These are phyloP conservation scores for Euwallacea fornicatus DNA, from an alignment of 1,140 invertebrate species.

Conservation along the genomic window DNA sequence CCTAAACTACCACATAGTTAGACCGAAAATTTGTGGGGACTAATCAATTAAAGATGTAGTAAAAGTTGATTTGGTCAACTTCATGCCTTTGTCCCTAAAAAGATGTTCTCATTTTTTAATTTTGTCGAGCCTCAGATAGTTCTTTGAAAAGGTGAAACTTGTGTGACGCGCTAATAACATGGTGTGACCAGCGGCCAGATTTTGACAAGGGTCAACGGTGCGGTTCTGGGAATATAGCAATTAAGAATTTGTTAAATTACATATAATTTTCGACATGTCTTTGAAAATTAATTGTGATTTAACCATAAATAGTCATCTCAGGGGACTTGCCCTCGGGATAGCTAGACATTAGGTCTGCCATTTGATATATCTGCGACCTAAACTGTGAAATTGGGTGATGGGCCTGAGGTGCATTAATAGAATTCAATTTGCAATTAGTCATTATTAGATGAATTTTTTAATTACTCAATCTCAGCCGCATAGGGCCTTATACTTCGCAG, in stretches of 20 bases:
- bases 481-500: too few relatives aligned
- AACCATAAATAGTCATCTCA: conserved; percentile 37
- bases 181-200: conserved; percentile 43
- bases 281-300: conserved; percentile 45
- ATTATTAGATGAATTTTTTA: too few relatives aligned
- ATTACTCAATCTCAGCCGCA: too few relatives aligned
- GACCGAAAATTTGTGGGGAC: too few relatives aligned
- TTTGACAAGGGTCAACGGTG: conserved; percentile 46
- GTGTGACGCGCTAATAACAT: conserved; percentile 46
- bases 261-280: conserved; percentile 44
- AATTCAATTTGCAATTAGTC: too few relatives aligned
- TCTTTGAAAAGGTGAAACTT: conserved; percentile 36
- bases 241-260: conserved; percentile 48
- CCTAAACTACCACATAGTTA: too few relatives aligned
- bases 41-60: too few relatives aligned
- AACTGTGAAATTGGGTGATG: neutral
- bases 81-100: too few relatives aligned
- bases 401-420: too few relatives aligned
- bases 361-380: neutral
- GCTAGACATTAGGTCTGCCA: conserved; percentile 15
- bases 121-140: conserved; percentile 28
- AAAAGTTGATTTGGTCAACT: too few relatives aligned
- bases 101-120: neutral
- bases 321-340: conserved; percentile 20
- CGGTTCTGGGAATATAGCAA: conserved; percentile 46